Evolutionary conservation across 2,888 invertebrate species (phyloP), one percentile per base, ranked within the genome.

Genomic region (Clivina fossor): DNA sequence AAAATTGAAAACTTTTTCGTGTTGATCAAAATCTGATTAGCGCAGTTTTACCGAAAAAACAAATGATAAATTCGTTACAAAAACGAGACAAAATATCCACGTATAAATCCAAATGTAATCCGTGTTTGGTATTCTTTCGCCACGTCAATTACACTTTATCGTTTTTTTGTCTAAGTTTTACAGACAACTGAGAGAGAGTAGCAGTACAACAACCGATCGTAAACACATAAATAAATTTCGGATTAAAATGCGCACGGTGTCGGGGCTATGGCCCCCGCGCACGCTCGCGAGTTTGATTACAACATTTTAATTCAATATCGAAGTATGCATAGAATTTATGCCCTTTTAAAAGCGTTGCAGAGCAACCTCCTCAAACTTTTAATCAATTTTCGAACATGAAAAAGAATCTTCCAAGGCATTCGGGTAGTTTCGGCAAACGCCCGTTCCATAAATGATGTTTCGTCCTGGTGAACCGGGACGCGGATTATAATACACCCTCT

Each of bases 311-410:
- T 73, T 72, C 72, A 72, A 73, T 73, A 71, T 71, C 71, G 71
- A 73, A 73, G 72, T 73, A 73, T 73, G 72, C 73, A 71, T 71
- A 72, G 72, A 73, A 73, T 73, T 73, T 72, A 73, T 73, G 71
- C 71, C 68, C 71, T n/a, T 73, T 58, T 72, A 72, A 73, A 72
- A 71, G 71, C 69, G 69, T 65, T 66, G 69, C 66, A 68, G n/a
- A n/a, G n/a, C n/a, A n/a, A n/a, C 68, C 69, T 69, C 69, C 69
- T 70, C 71, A 71, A 73, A 72, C 66, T 73, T 73, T 72, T 73
- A 73, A 73, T 73, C 72, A 73, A 73, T 73, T 73, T 72, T 70
- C 69, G 69, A 72, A 71, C 69, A 70, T 66, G 71, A 68, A 72
- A 71, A 72, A 71, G 71, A 72, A 71, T 69, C 68, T 66, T 48